Evolutionary conservation across 2,888 invertebrate genomes (phyloP).

Genomic region (Drosophila quinaria): DNA sequence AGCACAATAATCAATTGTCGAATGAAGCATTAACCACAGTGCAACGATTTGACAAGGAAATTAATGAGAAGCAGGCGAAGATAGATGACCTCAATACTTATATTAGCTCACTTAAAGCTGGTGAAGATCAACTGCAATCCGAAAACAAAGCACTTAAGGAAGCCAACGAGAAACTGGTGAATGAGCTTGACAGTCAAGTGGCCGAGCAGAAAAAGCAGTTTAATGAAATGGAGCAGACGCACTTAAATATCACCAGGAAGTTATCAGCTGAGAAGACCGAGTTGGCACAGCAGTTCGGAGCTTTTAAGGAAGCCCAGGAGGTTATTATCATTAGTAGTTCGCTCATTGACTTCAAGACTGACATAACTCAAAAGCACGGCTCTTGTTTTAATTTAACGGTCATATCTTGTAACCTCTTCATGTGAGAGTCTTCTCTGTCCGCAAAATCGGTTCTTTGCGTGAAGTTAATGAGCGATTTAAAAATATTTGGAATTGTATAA

Average conservation of each 20-base stretch:
- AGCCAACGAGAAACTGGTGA: slow-evolving; percentile 2
- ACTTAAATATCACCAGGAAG: background rate
- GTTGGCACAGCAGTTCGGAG: slow-evolving; percentile 1
- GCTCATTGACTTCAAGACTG: too few species aligned
- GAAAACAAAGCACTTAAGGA: slow-evolving; percentile 11
- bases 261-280: slow-evolving; percentile 2
- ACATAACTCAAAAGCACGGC: too few species aligned
- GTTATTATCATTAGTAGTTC: background rate
- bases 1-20: slow-evolving; percentile 3
- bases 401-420: too few species aligned
- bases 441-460: too few species aligned
- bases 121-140: background rate
- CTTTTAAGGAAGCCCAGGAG: slow-evolving; percentile 6
- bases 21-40: background rate
- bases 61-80: background rate
- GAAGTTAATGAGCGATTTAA: background rate
- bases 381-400: too few species aligned
- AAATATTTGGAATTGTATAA: background rate
- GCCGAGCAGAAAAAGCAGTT: background rate
- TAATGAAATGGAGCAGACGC: slow-evolving; percentile 1
- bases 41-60: background rate
- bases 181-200: background rate
- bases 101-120: background rate
- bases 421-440: too few species aligned
- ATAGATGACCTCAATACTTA: background rate